Evolutionary conservation across 64 coral and sea anemone species (phyloP), one percentile per base, ranked within the genome.

Genomic region (Montipora foliosa): DNA sequence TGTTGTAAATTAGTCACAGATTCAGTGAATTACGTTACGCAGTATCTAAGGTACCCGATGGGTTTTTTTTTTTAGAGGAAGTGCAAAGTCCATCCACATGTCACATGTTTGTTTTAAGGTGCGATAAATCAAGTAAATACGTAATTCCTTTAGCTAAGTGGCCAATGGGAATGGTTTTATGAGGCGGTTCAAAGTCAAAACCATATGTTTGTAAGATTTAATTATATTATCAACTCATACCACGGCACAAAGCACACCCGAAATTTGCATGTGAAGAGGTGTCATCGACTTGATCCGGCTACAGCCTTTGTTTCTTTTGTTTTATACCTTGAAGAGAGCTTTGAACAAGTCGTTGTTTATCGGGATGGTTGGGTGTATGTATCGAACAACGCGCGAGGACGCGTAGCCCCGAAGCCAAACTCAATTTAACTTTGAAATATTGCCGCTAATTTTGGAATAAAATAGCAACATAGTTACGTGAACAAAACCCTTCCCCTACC

Each of bases 201-300:
- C 82, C 45, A 86, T 64, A 50, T 71, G 82, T 86, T 51, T 49
- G 2, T 47, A 69, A 86, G 24, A 64, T 86, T 46, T n/a, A n/a
- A 86, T 71, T 21, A 4, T 72, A 51, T 49, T 46, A 70, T 46
- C 17, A 48, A 71, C 5, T 71, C 44, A 86, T 68, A 16, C 7
- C 15, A 44, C 14, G 4, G 46, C 3, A 13, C 64, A 37, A 15
- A 71, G 62, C 3, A 13, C 16, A 72, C 47, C 17, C 19, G 46
- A 20, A 50, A 86, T 86, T 86, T 71, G 66, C 82, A 71, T 86
- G 82, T 72, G 44, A 50, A 86, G 19, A 86, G 79, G 29, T 53
- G 60, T 84, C 29, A 84, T 67, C 81, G 16, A 16, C 15, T 3
- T 19, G 29, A 84, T 25, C 60, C 62, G 47, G 8, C 5, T 5